Conservation (phyloP, 2,797 vertebrate species). For the Sebastes diploproa region DNA sequence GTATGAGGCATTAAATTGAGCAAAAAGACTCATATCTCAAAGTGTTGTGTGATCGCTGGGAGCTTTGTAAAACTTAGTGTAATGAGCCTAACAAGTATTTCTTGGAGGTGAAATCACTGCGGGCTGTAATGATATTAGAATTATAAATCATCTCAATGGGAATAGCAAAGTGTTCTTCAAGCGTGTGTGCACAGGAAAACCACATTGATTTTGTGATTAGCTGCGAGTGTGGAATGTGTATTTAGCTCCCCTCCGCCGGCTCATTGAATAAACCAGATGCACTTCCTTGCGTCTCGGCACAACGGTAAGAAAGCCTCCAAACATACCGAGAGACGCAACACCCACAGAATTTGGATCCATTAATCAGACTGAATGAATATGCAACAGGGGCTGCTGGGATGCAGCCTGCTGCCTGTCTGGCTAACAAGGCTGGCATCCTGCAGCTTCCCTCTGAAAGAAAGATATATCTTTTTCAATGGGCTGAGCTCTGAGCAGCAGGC, state of each 20-base stretch:
- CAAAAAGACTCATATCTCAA: neutral
- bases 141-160: slow-evolving; percentile 45
- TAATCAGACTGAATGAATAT: slow-evolving; percentile 75
- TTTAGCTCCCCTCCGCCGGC: slow-evolving; percentile 19
- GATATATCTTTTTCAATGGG: slow-evolving; percentile 52
- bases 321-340: slow-evolving; percentile 50
- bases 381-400: slow-evolving; percentile 59
- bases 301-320: slow-evolving; percentile 16
- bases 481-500: slow-evolving; percentile 56
- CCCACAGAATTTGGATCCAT: slow-evolving; percentile 52
- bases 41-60: slow-evolving; percentile 12
- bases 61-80: slow-evolving; percentile 37
- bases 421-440: slow-evolving; percentile 67
- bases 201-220: slow-evolving; percentile 59
- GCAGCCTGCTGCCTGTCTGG: slow-evolving; percentile 60
- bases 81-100: slow-evolving; percentile 39
- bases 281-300: slow-evolving; percentile 3
- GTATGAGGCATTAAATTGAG: neutral
- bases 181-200: slow-evolving; percentile 37
- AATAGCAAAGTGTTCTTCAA: slow-evolving; percentile 37
- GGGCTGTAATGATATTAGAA: slow-evolving; percentile 39
- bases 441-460: slow-evolving; percentile 46
- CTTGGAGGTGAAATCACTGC: slow-evolving; percentile 45
- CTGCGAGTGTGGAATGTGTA: slow-evolving; percentile 23
- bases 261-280: slow-evolving; percentile 47